phyloP scores from a whole-genome alignment of 2,797 vertebrate species.

The Mormyrus hasselquistii region DNA sequence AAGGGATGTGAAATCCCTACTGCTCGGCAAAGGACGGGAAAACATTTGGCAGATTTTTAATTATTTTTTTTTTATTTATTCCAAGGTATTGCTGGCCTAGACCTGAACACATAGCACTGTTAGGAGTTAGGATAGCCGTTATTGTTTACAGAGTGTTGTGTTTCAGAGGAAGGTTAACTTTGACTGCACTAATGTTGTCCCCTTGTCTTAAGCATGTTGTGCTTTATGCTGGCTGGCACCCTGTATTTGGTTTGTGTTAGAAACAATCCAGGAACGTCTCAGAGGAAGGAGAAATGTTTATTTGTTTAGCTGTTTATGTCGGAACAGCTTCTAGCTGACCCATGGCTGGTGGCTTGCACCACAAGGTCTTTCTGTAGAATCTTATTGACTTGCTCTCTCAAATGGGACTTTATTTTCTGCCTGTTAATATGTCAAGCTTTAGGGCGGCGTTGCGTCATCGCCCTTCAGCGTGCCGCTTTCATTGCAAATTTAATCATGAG shows the following conservation, averaged over 20 bases:
- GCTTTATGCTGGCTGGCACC: not conserved
- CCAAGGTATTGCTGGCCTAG: not conserved
- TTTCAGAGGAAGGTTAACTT: slow-evolving; percentile 12
- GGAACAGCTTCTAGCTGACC: not conserved
- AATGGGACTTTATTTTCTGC: slow-evolving; percentile 3
- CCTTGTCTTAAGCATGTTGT: not conserved
- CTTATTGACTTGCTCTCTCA: slow-evolving; percentile 17
- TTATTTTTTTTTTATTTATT: not conserved
- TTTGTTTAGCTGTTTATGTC: slow-evolving; percentile 11
- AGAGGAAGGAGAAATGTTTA: slow-evolving; percentile 11
- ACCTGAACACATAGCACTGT: not conserved
- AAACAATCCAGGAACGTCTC: not conserved
- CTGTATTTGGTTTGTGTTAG: not conserved
- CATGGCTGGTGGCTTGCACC: not conserved
- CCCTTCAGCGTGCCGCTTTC: slow-evolving; percentile 14
- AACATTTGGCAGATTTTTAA: not conserved
- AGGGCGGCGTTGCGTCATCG: not conserved
- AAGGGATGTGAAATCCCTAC: not conserved
- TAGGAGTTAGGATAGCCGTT: not conserved
- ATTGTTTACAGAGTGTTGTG: slow-evolving; percentile 16
- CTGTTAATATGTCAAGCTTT: slow-evolving; percentile 6
- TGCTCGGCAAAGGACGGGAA: not conserved
- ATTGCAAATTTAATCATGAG: slow-evolving; percentile 28
- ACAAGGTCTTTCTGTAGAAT: not conserved
- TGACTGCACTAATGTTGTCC: not conserved